Evolutionary conservation across 2,113 vertebrate species (phyloP), one percentile per base, ranked within the genome.

Genomic region (Propithecus coquereli): DNA sequence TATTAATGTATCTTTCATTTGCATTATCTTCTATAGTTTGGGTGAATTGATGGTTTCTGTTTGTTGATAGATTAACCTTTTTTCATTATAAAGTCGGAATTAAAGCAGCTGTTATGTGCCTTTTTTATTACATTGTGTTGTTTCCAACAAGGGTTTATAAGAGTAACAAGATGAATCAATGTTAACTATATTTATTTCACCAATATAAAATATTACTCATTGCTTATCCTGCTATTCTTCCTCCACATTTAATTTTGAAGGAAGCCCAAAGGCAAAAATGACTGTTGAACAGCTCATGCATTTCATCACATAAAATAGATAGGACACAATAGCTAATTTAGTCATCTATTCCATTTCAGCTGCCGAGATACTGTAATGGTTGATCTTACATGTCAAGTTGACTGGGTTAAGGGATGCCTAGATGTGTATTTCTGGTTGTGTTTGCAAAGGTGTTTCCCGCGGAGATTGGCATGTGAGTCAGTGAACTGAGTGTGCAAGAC

Each of bases 161-260:
- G 20, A 86, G 43, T 86, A 81, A 80, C 47, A 88, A 4, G 30
- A 63, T 93, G 81, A 87, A 91, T 87, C 86, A 91, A 14, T 43
- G 37, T 43, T 74, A 80, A 87, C n/a, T 22, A 34, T 34, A 59
- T 32, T 82, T 80, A 63, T 47, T 91, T 87, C 27, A 61, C 45
- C 34, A 61, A 90, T 63, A 63, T 93, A 63, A 65, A 93, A 80
- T 94, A 88, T 94, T 96, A 96, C 68, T 93, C 86, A 94, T 50
- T 91, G 47, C 20, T 54, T 85, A 81, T 81, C 52, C 59, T 57
- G 54, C 16, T 50, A 34, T 83, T 95, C 54, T 87, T 95, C 20
- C 3, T 8, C 32, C 40, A 68, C 17, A 23, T 61, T 70, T 30
- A 83, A 32, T 68, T 66, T 61, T 84, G 89, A 89, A 82, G 40